Conservation (phyloP, 2,797 vertebrate species). For the Lepilemur septentrionalis region DNA sequence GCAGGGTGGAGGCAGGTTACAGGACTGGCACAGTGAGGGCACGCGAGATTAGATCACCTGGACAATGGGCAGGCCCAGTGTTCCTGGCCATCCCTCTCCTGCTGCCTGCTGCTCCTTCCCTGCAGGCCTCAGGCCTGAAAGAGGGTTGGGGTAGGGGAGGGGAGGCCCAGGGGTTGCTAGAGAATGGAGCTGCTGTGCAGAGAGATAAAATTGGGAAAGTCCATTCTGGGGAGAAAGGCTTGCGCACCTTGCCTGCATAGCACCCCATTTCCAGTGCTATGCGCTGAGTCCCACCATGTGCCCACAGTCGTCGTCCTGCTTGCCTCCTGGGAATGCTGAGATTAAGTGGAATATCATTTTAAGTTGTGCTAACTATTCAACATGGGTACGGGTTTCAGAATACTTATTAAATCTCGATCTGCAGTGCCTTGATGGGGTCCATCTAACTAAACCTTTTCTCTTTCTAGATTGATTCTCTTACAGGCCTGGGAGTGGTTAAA, state of each 20-base stretch:
- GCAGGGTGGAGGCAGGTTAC: no score
- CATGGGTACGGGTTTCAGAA: background rate
- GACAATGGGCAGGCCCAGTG: background rate
- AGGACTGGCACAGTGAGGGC: background rate
- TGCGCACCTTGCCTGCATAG: background rate
- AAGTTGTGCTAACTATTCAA: background rate
- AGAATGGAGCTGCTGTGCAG: no score
- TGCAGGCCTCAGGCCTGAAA: background rate
- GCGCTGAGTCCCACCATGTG: accelerated
- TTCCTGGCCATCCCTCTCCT: background rate
- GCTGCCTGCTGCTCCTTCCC: background rate
- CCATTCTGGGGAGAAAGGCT: background rate
- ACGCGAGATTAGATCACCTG: background rate
- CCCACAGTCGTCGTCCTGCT: background rate
- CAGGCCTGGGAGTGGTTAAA: conserved; percentile 96
- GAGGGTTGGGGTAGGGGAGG: background rate
- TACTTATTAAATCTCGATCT: background rate
- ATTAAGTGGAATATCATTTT: background rate
- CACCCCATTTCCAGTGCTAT: background rate
- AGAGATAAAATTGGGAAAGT: background rate
- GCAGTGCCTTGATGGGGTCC: background rate
- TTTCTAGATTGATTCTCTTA: conserved; percentile 96
- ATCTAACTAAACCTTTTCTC: background rate
- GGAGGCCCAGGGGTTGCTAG: background rate
- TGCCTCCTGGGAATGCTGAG: background rate